Percentiles rank a stretch among this genome's conserved stretches.
phyloP scores from a whole-genome alignment of 2,888 invertebrate species.

The Globia sparganii region DNA sequence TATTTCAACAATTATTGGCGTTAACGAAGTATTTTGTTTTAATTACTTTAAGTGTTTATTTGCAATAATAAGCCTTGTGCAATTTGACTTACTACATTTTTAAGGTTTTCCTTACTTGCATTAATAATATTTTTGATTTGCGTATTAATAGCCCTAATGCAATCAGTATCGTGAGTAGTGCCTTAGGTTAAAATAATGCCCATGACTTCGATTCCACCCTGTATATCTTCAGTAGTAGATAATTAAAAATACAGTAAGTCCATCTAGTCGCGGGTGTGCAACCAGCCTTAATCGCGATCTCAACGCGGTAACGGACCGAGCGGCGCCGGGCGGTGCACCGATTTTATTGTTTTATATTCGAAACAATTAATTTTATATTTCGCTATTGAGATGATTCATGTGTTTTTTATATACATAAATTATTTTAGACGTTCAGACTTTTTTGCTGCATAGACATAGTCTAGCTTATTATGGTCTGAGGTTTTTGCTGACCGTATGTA shows the following conservation, averaged over 20 bases:
- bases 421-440: conserved; percentile 41
- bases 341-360: conserved; percentile 78
- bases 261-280: conserved; percentile 46
- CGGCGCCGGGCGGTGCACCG: conserved; percentile 75
- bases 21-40: too few relatives aligned
- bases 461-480: conserved; percentile 21
- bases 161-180: too few relatives aligned
- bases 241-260: neutral
- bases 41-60: too few relatives aligned
- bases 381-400: conserved; percentile 66
- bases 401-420: conserved; percentile 52
- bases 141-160: too few relatives aligned
- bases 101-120: too few relatives aligned
- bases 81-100: too few relatives aligned
- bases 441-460: conserved; percentile 32
- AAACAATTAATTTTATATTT: conserved; percentile 79
- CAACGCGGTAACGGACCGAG: conserved; percentile 72
- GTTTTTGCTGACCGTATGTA: conserved; percentile 28
- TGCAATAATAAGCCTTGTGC: too few relatives aligned
- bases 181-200: too few relatives aligned
- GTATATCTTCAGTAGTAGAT: too few relatives aligned
- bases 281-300: conserved; percentile 58
- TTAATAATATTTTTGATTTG: too few relatives aligned
- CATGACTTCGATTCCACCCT: too few relatives aligned
- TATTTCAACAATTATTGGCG: too few relatives aligned